Conservation (phyloP, 2,797 vertebrate genomes). For the Halcyon leucocephala region DNA sequence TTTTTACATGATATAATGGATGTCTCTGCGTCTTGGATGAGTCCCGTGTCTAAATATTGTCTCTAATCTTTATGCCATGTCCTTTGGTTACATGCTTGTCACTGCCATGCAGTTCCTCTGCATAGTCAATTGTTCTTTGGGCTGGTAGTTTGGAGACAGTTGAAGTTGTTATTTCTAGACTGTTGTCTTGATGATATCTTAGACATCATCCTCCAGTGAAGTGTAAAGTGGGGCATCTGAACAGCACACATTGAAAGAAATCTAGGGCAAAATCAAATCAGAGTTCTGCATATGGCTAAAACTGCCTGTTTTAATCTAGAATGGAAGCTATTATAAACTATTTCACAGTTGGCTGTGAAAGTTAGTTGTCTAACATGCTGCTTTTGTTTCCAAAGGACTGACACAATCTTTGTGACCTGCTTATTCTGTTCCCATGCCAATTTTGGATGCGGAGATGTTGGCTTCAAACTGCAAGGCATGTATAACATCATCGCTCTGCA, state of each 20-base stretch:
- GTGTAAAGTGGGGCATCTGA: background rate
- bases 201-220: background rate
- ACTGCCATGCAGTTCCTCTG: accelerated
- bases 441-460: background rate
- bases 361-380: background rate
- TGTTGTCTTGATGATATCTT: background rate
- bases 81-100: background rate
- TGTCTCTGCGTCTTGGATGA: background rate
- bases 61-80: background rate
- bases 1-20: background rate
- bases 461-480: background rate
- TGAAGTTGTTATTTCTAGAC: background rate
- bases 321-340: background rate
- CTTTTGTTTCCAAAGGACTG: background rate
- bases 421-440: background rate
- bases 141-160: background rate
- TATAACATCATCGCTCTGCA: background rate
- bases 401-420: background rate
- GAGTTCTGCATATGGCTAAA: background rate
- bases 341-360: background rate
- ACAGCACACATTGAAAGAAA: background rate
- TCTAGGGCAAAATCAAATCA: constrained; percentile 3
- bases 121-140: background rate
- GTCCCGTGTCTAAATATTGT: background rate
- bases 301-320: background rate